phyloP scores from a whole-genome alignment of 2,797 vertebrate species.

The Phoeniculus purpureus region DNA sequence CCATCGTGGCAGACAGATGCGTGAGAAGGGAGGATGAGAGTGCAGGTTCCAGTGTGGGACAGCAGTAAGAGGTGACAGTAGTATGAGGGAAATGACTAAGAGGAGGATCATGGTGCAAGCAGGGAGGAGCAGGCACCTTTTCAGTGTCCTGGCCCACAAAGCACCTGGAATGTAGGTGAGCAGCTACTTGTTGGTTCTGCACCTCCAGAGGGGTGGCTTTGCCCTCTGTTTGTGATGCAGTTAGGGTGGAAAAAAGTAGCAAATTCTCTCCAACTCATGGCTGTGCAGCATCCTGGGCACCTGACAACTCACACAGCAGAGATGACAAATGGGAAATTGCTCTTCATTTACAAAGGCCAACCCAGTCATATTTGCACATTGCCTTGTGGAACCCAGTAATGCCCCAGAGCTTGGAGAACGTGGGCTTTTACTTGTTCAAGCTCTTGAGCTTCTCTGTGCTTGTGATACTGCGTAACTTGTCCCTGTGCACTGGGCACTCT shows the following conservation, averaged over 20 bases:
- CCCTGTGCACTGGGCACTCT: fast-evolving
- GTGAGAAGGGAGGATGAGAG: neutral
- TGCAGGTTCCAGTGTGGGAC: neutral
- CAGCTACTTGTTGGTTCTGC: neutral
- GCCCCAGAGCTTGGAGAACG: neutral
- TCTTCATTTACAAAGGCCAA: neutral
- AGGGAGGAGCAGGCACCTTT: neutral
- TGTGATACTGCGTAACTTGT: neutral
- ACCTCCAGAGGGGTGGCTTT: neutral
- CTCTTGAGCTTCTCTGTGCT: neutral
- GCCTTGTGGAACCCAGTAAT: neutral
- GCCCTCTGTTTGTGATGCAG: neutral
- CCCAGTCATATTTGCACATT: neutral
- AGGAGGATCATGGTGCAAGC: neutral
- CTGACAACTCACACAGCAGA: neutral
- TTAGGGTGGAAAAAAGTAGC: neutral
- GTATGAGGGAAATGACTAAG: neutral
- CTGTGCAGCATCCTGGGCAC: neutral
- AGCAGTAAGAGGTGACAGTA: neutral
- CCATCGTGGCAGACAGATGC: neutral
- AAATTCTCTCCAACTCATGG: neutral
- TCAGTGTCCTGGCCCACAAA: neutral
- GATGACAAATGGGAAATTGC: neutral
- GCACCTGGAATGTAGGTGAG: neutral
- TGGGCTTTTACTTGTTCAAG: neutral